Percentiles rank a stretch among this genome's conserved stretches.
Evolutionary conservation across 2,797 vertebrate species (phyloP).

Genomic region (Sebastes taczanowskii): DNA sequence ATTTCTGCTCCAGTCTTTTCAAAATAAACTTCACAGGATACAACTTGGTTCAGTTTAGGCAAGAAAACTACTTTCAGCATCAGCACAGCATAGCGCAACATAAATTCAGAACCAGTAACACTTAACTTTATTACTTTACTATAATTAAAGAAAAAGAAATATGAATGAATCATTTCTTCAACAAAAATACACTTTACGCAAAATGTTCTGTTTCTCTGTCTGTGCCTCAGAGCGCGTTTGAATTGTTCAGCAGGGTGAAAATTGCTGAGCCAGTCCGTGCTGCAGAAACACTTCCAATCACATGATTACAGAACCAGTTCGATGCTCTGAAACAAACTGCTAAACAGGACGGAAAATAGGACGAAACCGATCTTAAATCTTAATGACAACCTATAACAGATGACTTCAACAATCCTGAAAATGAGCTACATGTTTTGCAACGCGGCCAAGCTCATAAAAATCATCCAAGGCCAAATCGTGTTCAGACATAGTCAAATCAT

Average conservation of each 20-base stretch:
- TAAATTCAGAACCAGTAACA: neutral
- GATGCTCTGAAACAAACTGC: constrained; percentile 11
- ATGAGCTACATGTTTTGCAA: constrained; percentile 53
- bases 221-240: neutral
- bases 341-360: constrained; percentile 23
- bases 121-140: neutral
- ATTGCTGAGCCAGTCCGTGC: neutral
- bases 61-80: neutral
- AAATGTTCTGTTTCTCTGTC: neutral
- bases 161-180: neutral
- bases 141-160: neutral
- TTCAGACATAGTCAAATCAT: constrained; percentile 41
- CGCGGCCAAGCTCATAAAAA: constrained; percentile 47
- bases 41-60: too few relatives aligned
- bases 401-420: constrained; percentile 57
- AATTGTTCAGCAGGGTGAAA: neutral
- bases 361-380: constrained; percentile 38
- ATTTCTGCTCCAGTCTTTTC: too few relatives aligned
- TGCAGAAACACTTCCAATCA: neutral
- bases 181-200: neutral
- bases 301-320: constrained; percentile 4
- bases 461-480: constrained; percentile 42
- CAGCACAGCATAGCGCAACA: neutral
- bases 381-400: constrained; percentile 48
- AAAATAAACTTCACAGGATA: too few relatives aligned